Conservation (phyloP, 2,888 invertebrate species). For the Caenorhabditis macrosperma region DNA sequence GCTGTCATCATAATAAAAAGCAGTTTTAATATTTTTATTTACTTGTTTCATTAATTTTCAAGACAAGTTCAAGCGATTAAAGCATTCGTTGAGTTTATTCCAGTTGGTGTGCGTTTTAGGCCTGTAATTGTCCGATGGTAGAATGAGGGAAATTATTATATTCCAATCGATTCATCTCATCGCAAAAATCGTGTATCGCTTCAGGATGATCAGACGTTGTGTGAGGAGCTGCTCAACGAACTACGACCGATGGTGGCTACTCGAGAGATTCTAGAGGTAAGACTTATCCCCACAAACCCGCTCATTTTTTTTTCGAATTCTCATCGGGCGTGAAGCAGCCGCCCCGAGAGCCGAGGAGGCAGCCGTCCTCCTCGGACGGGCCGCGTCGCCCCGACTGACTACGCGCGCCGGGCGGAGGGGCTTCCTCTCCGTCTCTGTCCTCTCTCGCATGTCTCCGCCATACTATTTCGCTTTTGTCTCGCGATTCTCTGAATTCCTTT, state of each 20-base stretch:
- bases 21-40: no score
- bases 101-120: no score
- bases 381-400: constrained; percentile 57
- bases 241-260: constrained; percentile 66
- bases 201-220: constrained; percentile 62
- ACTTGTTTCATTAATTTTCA: no score
- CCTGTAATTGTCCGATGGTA: no score
- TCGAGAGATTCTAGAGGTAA: constrained; percentile 73
- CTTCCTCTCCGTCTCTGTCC: constrained; percentile 44
- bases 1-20: no score
- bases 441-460: constrained; percentile 20
- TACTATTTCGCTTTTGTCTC: constrained; percentile 23
- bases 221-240: constrained; percentile 61
- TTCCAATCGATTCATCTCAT: not conserved
- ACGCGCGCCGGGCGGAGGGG: constrained; percentile 14
- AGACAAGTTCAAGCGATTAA: no score
- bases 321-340: constrained; percentile 24
- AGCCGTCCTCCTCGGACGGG: constrained; percentile 49
- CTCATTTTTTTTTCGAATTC: constrained; percentile 4
- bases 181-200: constrained; percentile 12
- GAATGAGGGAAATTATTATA: no score
- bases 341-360: constrained; percentile 24
- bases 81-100: no score
- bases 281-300: constrained; percentile 11
- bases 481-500: constrained; percentile 5